Conservation (phyloP, 2,113 vertebrate species). For the Limanda limanda region DNA sequence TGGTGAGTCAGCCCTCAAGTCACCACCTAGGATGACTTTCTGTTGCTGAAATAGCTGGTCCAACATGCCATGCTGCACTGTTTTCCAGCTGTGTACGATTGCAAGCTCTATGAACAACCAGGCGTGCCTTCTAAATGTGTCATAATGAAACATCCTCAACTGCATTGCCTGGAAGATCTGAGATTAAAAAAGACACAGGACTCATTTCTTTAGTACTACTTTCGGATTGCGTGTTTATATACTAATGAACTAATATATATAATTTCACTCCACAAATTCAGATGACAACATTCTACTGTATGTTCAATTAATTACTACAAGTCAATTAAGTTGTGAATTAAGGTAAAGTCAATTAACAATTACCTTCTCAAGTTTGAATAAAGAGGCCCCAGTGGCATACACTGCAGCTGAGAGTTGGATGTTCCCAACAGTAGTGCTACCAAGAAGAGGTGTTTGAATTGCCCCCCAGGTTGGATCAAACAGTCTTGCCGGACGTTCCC, state of each 20-base stretch:
- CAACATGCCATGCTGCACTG: background rate
- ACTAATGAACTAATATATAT: too few species aligned
- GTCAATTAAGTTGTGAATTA: too few species aligned
- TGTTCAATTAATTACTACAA: too few species aligned
- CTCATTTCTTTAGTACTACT: too few species aligned
- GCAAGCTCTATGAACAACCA: background rate
- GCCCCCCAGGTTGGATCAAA: too few species aligned
- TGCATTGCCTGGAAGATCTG: conserved; percentile 22
- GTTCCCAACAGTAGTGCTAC: background rate
- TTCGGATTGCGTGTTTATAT: too few species aligned
- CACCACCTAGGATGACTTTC: background rate
- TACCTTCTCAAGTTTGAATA: too few species aligned
- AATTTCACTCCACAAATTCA: too few species aligned
- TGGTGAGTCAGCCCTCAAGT: background rate
- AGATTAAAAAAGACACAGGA: too few species aligned
- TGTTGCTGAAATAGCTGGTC: background rate
- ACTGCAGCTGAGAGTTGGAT: background rate
- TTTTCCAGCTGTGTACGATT: background rate
- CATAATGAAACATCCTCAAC: conserved; percentile 3
- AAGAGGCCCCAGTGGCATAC: background rate
- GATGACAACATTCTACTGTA: too few species aligned
- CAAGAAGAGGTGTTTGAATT: background rate
- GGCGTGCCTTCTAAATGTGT: background rate
- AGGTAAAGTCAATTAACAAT: too few species aligned
- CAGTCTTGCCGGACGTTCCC: background rate